Evolutionary conservation across 2,888 invertebrate species (phyloP).

Genomic region (Phytoseiulus persimilis): DNA sequence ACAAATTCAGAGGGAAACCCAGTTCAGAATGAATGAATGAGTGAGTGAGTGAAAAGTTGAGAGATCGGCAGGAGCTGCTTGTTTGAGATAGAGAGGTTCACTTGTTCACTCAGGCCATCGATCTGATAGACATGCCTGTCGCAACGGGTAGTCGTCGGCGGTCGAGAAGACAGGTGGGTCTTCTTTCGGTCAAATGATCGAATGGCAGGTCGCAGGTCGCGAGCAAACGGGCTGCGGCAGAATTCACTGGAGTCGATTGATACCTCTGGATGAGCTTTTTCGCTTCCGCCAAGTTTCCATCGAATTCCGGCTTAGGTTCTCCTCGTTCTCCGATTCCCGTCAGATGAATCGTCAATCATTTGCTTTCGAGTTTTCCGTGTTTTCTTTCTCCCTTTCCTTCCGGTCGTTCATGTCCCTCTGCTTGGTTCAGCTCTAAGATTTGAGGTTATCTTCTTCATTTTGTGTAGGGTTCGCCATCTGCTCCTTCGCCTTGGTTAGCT

Average conservation of each 20-base stretch:
- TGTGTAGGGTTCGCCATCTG: neutral
- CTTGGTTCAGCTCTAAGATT: neutral
- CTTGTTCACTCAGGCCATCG: neutral
- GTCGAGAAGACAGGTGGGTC: neutral
- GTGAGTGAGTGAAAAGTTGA: neutral
- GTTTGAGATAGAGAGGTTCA: neutral
- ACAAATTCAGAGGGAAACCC: no score
- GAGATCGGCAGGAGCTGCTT: neutral
- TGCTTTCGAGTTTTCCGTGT: neutral
- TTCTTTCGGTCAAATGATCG: neutral
- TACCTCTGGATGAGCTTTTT: neutral
- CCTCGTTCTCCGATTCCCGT: neutral
- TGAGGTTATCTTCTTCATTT: neutral
- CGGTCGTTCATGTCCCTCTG: neutral
- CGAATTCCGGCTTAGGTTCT: neutral
- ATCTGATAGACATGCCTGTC: neutral
- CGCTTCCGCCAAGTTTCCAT: neutral
- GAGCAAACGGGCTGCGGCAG: neutral
- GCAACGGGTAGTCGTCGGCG: neutral
- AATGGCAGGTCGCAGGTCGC: neutral
- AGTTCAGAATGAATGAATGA: neutral
- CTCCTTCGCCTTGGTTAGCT: neutral
- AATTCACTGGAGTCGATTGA: neutral
- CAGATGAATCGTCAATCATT: neutral
- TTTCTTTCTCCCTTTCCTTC: neutral